Base-by-base conservation (phyloP, 1,140 invertebrate genomes). In the Tetragonula clypearis region DNA sequence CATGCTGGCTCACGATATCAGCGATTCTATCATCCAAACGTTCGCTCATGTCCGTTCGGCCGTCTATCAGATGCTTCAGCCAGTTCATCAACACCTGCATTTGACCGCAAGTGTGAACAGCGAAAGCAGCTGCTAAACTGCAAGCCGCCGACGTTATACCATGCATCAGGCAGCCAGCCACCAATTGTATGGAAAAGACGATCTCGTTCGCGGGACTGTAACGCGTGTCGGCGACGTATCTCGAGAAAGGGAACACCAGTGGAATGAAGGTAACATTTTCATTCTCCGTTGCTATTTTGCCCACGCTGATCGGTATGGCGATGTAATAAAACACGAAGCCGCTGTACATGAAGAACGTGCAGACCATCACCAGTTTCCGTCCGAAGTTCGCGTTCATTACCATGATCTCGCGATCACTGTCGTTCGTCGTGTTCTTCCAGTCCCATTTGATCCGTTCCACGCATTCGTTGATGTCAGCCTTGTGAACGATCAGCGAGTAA, bases 71-170 rank as follows among this genome's bases (percentile, higher is more conserved):
- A 23, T 87, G 77, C 1, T 87, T 53, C 62, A 91, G n/a, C 86
- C 86, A 87, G 9, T 80, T 81, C 74, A 87, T 91, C 12, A 94
- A 23, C 9, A 94, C 89, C 49, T 92, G 79, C 5, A 93, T 26
- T 41, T 93, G 92, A 1, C 91, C 91, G 66, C 90, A 93, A 19
- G 86, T 87, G 49, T 93, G 93, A n/a, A 90, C 86, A 2, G 91
- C 90, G 23, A 94, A 92, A 8, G 90, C 76, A 17, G 91, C 91
- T 0, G 85, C 90, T 6, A 93, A 35, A 35, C 88, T 89, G 81
- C 91, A 92, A 14, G 85, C 77, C 5, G 69, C 88, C 9, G 89
- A 49, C 0, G 85, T 79, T 15, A 92, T 76, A 0, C 91, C 88
- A 62, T 93, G 92, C 6, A 74, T 9, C 0, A 92, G 56, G 11